phyloP scores from a whole-genome alignment of 2,888 invertebrate species.

The Heterodera filipjevi region DNA sequence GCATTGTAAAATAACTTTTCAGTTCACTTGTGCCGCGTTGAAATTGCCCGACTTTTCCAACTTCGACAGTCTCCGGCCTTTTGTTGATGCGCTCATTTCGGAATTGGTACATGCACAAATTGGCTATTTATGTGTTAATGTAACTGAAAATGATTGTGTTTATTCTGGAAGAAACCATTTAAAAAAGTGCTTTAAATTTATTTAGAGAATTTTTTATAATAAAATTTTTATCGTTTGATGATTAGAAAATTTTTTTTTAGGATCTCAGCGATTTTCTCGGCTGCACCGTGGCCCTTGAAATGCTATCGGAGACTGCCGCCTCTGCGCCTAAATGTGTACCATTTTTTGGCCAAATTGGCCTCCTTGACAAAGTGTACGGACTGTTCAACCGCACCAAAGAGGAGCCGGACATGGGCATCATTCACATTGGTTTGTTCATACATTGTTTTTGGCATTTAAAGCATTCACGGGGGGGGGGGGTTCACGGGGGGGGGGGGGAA shows the following conservation, averaged over 20 bases:
- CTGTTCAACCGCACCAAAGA: conserved; percentile 27
- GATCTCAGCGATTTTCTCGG: conserved; percentile 31
- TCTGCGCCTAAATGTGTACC: conserved; percentile 23
- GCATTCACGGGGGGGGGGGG: no score
- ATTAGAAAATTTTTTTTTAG: not conserved
- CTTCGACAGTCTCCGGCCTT: not conserved
- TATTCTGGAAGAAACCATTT: no score
- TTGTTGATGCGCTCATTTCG: conserved; percentile 24
- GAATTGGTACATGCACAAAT: no score
- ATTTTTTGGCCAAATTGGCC: conserved; percentile 31
- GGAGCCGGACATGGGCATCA: conserved; percentile 33
- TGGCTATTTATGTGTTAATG: no score
- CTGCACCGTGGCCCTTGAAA: conserved; percentile 34
- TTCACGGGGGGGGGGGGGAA: no score
- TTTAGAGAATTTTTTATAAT: no score
- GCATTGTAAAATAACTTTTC: no score
- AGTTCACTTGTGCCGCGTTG: conserved; percentile 30
- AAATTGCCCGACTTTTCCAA: conserved; percentile 25
- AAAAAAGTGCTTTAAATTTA: not conserved
- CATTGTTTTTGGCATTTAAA: no score
- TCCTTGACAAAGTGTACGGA: conserved; percentile 32
- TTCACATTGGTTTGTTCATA: conserved; percentile 27
- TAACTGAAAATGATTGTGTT: no score
- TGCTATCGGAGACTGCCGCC: conserved; percentile 31
- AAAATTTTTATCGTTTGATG: no score